These are phyloP conservation scores for Bombus polaris DNA, from an alignment of 1,140 invertebrate genomes.

Conservation along the genomic window DNA sequence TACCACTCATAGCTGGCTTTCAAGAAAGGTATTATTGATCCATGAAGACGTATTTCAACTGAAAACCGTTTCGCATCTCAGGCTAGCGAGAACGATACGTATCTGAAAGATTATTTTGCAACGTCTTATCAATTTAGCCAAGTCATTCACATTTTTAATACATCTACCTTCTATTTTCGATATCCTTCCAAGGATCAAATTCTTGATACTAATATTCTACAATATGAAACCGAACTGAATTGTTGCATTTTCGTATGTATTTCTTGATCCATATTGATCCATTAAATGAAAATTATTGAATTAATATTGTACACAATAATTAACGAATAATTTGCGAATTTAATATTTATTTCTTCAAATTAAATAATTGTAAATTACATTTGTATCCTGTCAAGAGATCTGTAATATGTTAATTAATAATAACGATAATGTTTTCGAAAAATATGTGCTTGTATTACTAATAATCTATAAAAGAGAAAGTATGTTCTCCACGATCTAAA, in stretches of 20 bases:
- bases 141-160: slow-evolving; percentile 23
- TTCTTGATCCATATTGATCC: background rate
- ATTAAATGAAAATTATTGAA: background rate
- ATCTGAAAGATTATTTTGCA: slow-evolving; percentile 18
- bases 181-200: background rate
- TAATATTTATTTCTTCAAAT: too few species aligned
- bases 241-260: background rate
- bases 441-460: too few species aligned
- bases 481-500: too few species aligned
- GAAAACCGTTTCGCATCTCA: slow-evolving; percentile 27
- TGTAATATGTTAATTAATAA: too few species aligned
- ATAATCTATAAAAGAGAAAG: too few species aligned
- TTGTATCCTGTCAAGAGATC: too few species aligned
- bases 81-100: background rate
- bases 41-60: slow-evolving; percentile 32
- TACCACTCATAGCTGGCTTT: slow-evolving; percentile 49
- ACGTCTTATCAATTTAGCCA: slow-evolving; percentile 14
- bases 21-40: slow-evolving; percentile 53
- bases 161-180: background rate
- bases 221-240: background rate
- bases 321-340: background rate
- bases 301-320: too few species aligned
- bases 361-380: too few species aligned
- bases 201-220: background rate
- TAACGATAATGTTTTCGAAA: too few species aligned